Evolutionary conservation across 2,888 invertebrate genomes (phyloP).

Genomic region (Eupithecia abbreviata): DNA sequence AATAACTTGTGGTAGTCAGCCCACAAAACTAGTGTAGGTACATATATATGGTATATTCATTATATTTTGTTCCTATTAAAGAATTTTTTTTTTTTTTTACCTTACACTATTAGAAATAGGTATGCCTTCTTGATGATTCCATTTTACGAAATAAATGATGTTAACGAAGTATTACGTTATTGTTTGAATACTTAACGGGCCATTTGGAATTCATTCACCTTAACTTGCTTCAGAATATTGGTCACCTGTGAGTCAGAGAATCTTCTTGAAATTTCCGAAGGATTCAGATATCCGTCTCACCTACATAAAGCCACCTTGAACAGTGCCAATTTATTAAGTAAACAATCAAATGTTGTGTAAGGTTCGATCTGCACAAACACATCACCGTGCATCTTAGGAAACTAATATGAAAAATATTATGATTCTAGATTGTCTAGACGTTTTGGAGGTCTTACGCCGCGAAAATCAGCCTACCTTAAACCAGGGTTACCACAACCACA

Average conservation of each 20-base stretch:
- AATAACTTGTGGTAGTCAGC: background rate
- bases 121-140: background rate
- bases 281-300: conserved; percentile 35
- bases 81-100: too few species aligned
- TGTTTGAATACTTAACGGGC: conserved; percentile 15
- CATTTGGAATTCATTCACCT: conserved; percentile 27
- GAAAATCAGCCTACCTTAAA: too few species aligned
- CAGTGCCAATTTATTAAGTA: conserved; percentile 19
- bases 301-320: conserved; percentile 23
- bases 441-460: background rate
- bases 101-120: background rate
- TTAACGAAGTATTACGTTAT: conserved; percentile 15
- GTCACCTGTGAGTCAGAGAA: conserved; percentile 35
- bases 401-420: background rate
- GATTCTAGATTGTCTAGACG: background rate
- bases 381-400: background rate
- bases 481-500: too few species aligned
- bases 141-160: background rate
- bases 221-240: conserved; percentile 32
- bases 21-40: too few species aligned
- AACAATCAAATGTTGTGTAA: conserved; percentile 27
- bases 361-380: background rate
- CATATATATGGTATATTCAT: too few species aligned
- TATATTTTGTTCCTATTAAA: too few species aligned
- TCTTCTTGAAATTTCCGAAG: conserved; percentile 33